These are phyloP conservation scores for Dasypogon diadema DNA, from an alignment of 2,888 invertebrate species.

Conservation along the genomic window DNA sequence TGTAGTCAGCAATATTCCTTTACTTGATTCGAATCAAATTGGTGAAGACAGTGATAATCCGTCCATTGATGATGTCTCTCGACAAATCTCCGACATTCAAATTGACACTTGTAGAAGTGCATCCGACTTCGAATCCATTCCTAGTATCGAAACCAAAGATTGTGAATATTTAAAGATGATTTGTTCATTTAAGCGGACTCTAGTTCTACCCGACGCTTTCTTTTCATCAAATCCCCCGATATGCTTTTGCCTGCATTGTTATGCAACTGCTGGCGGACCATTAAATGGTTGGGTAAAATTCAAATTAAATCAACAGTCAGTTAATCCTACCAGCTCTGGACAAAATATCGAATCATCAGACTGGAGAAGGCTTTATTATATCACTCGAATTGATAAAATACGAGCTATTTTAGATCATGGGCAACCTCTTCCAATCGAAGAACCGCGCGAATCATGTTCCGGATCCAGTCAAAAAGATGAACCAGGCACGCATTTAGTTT, in stretches of 20 bases:
- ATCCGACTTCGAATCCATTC: conserved; percentile 61
- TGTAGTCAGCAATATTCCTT: background rate
- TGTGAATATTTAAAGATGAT: conserved; percentile 68
- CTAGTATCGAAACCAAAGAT: conserved; percentile 64
- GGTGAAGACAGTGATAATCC: conserved; percentile 51
- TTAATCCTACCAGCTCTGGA: conserved; percentile 61
- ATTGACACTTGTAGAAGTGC: conserved; percentile 55
- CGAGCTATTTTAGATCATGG: conserved; percentile 68
- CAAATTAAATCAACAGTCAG: conserved; percentile 66
- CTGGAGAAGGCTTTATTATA: conserved; percentile 67
- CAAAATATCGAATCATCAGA: conserved; percentile 61
- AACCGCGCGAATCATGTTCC: conserved; percentile 62
- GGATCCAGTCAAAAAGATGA: conserved; percentile 64
- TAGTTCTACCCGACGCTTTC: conserved; percentile 67
- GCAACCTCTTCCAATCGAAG: conserved; percentile 66
- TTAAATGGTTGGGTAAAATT: conserved; percentile 68
- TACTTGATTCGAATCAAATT: conserved; percentile 58
- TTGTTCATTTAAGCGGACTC: conserved; percentile 65
- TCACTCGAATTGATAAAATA: conserved; percentile 68
- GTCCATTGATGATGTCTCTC: conserved; percentile 58
- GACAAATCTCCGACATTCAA: conserved; percentile 59
- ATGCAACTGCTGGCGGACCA: conserved; percentile 57
- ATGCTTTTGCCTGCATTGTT: conserved; percentile 66
- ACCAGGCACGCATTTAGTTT: conserved; percentile 66
- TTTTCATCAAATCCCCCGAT: conserved; percentile 64